Evolutionary conservation across 2,113 vertebrate genomes (phyloP), one percentile per base, ranked within the genome.

Genomic region (Menidia beryllina): DNA sequence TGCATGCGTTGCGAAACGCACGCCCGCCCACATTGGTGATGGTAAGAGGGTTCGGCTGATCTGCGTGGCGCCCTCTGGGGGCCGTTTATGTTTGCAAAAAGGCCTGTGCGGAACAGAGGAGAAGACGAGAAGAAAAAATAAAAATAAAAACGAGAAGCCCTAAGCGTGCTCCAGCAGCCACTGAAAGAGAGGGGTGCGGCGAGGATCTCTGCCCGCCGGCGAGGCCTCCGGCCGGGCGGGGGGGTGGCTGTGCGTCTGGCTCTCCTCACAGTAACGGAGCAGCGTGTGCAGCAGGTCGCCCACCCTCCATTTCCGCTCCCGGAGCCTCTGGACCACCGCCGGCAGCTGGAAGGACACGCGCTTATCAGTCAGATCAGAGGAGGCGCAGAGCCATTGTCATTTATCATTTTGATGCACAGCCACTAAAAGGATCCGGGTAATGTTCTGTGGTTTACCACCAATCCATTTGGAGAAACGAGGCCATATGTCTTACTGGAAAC

Each of bases 161-260:
- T 96, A 98, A 57, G 91, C 34, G 9, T 92, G 93, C 75, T 98
- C 96, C 84, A 97, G 88, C 69, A 99, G 95, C 98, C 98, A 98
- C 20, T 90, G 82, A 61, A 96, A 97, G 23, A 99, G 93, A 14
- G 96, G 87, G 75, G 83, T 83, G 72, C 75, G 81, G 19, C 75
- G 64, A 19, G 58, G 61, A 2, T 84, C 86, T 43, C 73, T 70
- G 54, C 52, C 70, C 12, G 58, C 20, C 69, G 77, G 87, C 0
- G 17, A 54, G 0, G 72, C 17, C 72, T 85, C 79, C 20, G 85
- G 79, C 76, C 43, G 88, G 90, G 89, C 21, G 59, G 86, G 93
- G 39, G 54, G 8, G 52, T 30, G 85, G 23, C 77, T 41, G 21
- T 82, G 86, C 0, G 66, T 58, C 49, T 93, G 95, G 60, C 45